These are phyloP conservation scores for Drosophila nebulosa DNA, from an alignment of 1,140 invertebrate species.

Conservation along the genomic window DNA sequence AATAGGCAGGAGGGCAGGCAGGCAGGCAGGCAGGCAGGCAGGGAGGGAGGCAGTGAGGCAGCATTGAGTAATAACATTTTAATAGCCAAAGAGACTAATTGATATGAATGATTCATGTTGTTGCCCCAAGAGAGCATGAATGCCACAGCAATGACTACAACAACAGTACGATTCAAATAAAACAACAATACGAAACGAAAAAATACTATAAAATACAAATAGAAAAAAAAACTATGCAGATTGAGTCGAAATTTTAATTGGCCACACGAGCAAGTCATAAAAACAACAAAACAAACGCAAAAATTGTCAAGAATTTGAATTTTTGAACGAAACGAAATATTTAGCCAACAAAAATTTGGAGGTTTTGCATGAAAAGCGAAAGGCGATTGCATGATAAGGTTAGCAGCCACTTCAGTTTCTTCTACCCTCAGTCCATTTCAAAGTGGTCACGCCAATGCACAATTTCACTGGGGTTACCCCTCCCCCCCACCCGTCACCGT, in stretches of 20 bases:
- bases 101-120: conserved; percentile 59
- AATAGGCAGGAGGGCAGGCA: background rate
- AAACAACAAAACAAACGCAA: conserved; percentile 15
- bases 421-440: background rate
- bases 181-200: background rate
- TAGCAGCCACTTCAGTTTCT: background rate
- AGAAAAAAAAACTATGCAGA: conserved; percentile 36
- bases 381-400: conserved; percentile 58
- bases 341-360: background rate
- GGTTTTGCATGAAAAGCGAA: conserved; percentile 38
- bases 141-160: conserved; percentile 5
- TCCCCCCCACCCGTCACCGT: background rate
- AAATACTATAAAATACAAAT: background rate
- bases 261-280: conserved; percentile 68
- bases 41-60: background rate
- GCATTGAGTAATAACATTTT: conserved; percentile 74
- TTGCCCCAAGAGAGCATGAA: conserved; percentile 16
- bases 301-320: conserved; percentile 3
- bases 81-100: conserved; percentile 70
- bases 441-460: conserved; percentile 16
- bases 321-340: background rate
- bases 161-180: background rate
- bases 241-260: conserved; percentile 61
- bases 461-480: background rate
- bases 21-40: background rate